phyloP scores from a whole-genome alignment of 2,113 vertebrate species.

The Perca fluviatilis region DNA sequence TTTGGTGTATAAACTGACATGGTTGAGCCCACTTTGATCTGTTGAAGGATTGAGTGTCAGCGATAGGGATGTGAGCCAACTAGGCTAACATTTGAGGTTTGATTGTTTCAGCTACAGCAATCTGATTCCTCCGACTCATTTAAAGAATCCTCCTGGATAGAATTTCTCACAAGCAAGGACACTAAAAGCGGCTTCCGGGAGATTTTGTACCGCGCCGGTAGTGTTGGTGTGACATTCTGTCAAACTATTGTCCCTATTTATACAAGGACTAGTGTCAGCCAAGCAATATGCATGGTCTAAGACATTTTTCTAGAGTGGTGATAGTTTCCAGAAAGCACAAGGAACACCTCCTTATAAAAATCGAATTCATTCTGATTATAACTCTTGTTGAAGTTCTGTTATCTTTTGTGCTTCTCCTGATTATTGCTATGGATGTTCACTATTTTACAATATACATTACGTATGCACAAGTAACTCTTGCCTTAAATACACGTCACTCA shows the following conservation, averaged over 20 bases:
- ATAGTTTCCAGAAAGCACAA: conserved; percentile 54
- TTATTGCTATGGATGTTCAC: neutral
- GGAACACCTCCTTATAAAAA: conserved; percentile 17
- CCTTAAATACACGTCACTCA: neutral
- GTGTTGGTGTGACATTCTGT: conserved; percentile 69
- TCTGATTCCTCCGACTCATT: conserved; percentile 64
- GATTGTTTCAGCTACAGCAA: conserved; percentile 68
- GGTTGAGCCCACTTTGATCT: conserved; percentile 54
- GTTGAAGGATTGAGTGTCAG: conserved; percentile 49
- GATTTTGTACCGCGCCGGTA: conserved; percentile 45
- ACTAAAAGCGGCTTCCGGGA: conserved; percentile 60
- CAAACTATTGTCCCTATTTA: conserved; percentile 62
- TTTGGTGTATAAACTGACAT: conserved; percentile 43
- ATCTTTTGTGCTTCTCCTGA: conserved; percentile 14
- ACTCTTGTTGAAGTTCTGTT: conserved; percentile 5
- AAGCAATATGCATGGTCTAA: conserved; percentile 28
- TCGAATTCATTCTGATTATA: conserved; percentile 23
- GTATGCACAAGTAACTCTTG: neutral
- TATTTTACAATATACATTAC: neutral
- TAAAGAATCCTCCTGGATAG: conserved; percentile 55
- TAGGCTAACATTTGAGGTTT: conserved; percentile 60
- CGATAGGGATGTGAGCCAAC: conserved; percentile 56
- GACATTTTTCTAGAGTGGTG: conserved; percentile 32
- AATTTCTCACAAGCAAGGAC: conserved; percentile 59
- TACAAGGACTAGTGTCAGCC: conserved; percentile 35